phyloP scores from a whole-genome alignment of 2,888 invertebrate genomes.

The Laspeyria flexula region DNA sequence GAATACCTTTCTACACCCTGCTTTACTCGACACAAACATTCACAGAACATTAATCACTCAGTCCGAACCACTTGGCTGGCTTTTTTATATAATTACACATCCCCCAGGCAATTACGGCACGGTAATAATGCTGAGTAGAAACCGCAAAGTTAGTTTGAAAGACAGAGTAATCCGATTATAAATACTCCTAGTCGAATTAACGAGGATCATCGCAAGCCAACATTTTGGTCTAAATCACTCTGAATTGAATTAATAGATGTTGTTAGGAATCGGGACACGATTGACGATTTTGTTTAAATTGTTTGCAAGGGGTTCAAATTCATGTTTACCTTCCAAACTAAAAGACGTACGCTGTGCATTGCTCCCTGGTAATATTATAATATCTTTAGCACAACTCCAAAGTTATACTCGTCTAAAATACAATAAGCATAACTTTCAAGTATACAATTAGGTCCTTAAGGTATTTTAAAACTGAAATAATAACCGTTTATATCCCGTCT shows the following conservation, averaged over 20 bases:
- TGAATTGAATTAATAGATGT: slow-evolving; percentile 11
- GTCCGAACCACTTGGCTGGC: slow-evolving; percentile 5
- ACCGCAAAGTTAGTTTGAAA: slow-evolving; percentile 38
- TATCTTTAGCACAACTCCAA: too few relatives aligned
- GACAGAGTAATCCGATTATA: slow-evolving; percentile 37
- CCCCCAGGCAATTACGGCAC: slow-evolving; percentile 25
- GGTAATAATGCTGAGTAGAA: slow-evolving; percentile 15
- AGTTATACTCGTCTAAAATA: too few relatives aligned
- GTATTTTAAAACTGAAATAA: too few relatives aligned
- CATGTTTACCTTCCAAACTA: neutral
- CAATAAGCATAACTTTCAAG: too few relatives aligned
- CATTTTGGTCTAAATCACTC: slow-evolving; percentile 18
- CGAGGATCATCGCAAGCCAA: slow-evolving; percentile 17
- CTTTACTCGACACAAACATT: slow-evolving; percentile 7
- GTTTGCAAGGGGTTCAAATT: neutral
- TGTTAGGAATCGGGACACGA: slow-evolving; percentile 5
- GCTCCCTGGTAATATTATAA: too few relatives aligned
- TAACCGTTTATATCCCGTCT: too few relatives aligned
- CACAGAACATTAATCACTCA: slow-evolving; percentile 22
- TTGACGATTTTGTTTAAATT: slow-evolving; percentile 4
- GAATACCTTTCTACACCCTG: slow-evolving; percentile 1
- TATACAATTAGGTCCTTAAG: too few relatives aligned
- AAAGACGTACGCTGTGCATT: neutral
- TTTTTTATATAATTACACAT: slow-evolving; percentile 23
- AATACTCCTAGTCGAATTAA: slow-evolving; percentile 28